A percentile compares a stretch with the other conserved stretches of the same genome.
Evolutionary conservation across 2,797 vertebrate species (phyloP).

Genomic region (Parambassis ranga): DNA sequence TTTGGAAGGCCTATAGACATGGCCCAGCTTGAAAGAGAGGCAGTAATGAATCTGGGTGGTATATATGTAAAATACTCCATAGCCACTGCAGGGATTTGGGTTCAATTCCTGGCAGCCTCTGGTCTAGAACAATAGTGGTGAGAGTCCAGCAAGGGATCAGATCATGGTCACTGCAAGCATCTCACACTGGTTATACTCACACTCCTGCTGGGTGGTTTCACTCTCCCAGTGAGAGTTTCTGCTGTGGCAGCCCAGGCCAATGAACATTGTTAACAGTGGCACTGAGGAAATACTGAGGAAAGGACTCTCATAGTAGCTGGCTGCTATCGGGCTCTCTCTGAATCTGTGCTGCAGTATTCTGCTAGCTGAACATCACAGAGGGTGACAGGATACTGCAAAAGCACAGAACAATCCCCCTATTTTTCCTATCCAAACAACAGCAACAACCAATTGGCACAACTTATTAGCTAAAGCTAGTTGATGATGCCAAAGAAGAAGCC

Average conservation of each 20-base stretch:
- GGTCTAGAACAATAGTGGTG: conserved; percentile 31
- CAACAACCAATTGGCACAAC: too few relatives aligned
- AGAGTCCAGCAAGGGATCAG: conserved; percentile 16
- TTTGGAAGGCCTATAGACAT: conserved; percentile 39
- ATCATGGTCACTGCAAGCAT: conserved; percentile 4
- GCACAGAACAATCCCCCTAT: neutral
- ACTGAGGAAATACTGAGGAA: conserved; percentile 4
- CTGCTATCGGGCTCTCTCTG: neutral
- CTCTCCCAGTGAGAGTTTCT: conserved; percentile 17
- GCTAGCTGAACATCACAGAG: neutral
- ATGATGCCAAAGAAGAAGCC: too few relatives aligned
- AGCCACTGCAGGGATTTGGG: conserved; percentile 15
- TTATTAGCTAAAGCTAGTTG: too few relatives aligned
- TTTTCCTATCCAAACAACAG: neutral
- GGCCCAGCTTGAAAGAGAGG: conserved; percentile 38
- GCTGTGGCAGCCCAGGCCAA: conserved; percentile 17
- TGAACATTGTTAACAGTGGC: conserved; percentile 10
- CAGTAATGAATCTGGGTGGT: neutral
- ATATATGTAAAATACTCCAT: conserved; percentile 8
- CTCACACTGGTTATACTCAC: conserved; percentile 12
- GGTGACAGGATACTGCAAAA: neutral
- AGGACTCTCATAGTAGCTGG: neutral
- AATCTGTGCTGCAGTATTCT: neutral
- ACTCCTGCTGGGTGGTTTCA: conserved; percentile 15
- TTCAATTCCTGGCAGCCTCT: conserved; percentile 6